phyloP scores from a whole-genome alignment of 2,113 vertebrate genomes.

The Chionis minor region DNA sequence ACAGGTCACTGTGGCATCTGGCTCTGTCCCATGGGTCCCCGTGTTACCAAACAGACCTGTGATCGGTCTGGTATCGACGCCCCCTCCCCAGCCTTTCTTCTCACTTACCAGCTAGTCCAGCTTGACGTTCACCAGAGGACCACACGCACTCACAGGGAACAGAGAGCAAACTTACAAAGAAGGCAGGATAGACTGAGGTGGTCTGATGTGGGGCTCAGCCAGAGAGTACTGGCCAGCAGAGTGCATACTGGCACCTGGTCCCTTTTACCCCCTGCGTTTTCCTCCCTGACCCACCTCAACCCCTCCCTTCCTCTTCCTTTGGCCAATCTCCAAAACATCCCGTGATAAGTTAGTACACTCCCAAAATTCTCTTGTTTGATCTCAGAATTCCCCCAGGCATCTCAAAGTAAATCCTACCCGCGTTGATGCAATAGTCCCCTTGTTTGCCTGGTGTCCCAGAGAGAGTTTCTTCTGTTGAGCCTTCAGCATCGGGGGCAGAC shows the following conservation, averaged over 20 bases:
- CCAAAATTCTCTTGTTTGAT: neutral
- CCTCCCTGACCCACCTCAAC: neutral
- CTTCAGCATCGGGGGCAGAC: neutral
- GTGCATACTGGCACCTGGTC: neutral
- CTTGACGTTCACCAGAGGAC: neutral
- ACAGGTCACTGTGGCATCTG: neutral
- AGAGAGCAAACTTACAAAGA: neutral
- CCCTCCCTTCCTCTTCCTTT: neutral
- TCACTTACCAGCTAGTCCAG: neutral
- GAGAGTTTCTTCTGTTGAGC: neutral
- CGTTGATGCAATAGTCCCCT: too few species aligned
- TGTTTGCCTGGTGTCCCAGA: neutral
- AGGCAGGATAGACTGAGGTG: neutral
- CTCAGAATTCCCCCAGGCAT: neutral
- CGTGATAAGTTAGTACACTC: neutral
- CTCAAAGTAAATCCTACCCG: neutral
- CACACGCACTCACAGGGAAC: rapidly evolving
- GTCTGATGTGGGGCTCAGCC: neutral
- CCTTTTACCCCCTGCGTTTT: neutral
- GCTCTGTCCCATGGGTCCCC: neutral
- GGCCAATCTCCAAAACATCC: neutral
- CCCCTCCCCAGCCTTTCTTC: neutral
- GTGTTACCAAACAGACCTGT: neutral
- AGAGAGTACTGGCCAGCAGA: neutral
- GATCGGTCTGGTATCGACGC: neutral